Evolutionary conservation across 2,888 invertebrate species (phyloP).

Genomic region (Tetranychus truncatus): DNA sequence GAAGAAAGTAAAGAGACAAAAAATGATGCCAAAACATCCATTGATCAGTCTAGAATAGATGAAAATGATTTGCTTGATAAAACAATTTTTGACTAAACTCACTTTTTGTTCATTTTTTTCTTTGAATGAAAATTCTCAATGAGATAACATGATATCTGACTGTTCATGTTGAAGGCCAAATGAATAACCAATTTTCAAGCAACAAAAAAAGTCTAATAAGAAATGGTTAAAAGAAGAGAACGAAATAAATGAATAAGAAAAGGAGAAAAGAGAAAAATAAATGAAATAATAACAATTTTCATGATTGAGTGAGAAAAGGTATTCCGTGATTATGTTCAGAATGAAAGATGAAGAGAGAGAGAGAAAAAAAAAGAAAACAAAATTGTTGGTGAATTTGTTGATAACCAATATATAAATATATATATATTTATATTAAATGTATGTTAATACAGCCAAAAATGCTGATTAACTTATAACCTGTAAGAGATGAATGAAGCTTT

Average conservation of each 20-base stretch:
- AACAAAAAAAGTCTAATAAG: too few relatives aligned
- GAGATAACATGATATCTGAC: too few relatives aligned
- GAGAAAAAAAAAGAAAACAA: not conserved
- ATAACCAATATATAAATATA: not conserved
- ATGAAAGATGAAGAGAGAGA: not conserved
- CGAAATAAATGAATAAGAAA: slow-evolving; percentile 38
- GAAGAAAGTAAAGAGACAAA: too few relatives aligned
- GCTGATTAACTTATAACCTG: not conserved
- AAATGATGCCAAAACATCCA: not conserved
- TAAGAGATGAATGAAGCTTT: not conserved
- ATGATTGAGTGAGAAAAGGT: not conserved
- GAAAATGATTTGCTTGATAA: not conserved
- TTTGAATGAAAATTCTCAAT: too few relatives aligned
- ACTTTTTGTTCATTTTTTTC: too few relatives aligned
- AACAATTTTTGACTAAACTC: not conserved
- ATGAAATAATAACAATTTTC: not conserved
- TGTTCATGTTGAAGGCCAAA: too few relatives aligned
- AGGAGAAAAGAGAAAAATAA: not conserved
- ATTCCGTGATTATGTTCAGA: not conserved
- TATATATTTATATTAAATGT: not conserved
- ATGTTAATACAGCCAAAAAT: not conserved
- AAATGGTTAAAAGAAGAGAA: too few relatives aligned
- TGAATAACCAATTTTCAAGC: too few relatives aligned
- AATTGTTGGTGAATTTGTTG: not conserved
- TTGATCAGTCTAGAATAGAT: not conserved